Evolutionary conservation across 2,888 invertebrate species (phyloP).

Genomic region (Esperia sulphurella): DNA sequence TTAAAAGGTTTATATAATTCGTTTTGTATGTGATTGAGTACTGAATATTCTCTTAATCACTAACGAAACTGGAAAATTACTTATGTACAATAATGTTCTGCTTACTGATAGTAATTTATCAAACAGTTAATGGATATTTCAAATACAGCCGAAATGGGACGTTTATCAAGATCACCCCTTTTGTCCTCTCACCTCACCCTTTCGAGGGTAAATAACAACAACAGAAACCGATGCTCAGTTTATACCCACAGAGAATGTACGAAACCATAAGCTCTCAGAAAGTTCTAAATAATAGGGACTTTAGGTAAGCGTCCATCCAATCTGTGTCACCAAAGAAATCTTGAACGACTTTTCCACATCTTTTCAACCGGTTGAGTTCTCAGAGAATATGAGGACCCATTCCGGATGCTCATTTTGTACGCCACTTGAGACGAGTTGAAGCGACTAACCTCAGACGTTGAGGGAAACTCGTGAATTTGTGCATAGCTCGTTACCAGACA

Average conservation of each 20-base stretch:
- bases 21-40: no score
- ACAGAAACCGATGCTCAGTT: conserved; percentile 15
- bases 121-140: conserved; percentile 14
- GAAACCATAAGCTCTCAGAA: neutral
- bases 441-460: conserved; percentile 40
- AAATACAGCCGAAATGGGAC: conserved; percentile 12
- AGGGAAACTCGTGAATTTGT: conserved; percentile 34
- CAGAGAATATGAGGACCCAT: conserved; percentile 34
- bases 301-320: neutral
- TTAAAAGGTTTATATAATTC: no score
- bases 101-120: conserved; percentile 4
- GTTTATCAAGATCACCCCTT: conserved; percentile 20
- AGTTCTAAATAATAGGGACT: neutral
- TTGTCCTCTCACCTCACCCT: conserved; percentile 18
- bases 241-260: conserved; percentile 3
- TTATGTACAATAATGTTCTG: neutral
- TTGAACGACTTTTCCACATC: conserved; percentile 18
- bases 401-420: conserved; percentile 46
- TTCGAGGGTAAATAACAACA: conserved; percentile 15
- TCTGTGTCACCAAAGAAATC: neutral
- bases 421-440: conserved; percentile 51
- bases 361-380: conserved; percentile 37
- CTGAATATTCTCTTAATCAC: neutral
- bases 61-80: neutral
- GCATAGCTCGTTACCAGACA: conserved; percentile 42